phyloP scores from a whole-genome alignment of 2,888 invertebrate genomes.

The Drosophila gaucha region DNA sequence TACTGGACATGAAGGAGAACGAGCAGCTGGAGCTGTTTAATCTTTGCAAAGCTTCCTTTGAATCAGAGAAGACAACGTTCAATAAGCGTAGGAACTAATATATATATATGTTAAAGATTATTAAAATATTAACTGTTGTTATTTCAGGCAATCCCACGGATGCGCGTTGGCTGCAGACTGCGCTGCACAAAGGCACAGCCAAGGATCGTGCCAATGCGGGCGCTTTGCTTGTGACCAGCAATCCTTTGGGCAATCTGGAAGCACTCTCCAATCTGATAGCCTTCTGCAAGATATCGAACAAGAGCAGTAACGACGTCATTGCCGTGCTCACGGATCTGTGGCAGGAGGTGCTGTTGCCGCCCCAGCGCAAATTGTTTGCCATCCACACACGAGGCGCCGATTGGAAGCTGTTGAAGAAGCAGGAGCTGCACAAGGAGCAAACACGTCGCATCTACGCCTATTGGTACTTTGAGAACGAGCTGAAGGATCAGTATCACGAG shows the following conservation, averaged over 20 bases:
- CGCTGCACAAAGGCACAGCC: conserved; percentile 84
- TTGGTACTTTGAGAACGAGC: conserved; percentile 96
- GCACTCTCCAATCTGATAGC: conserved; percentile 82
- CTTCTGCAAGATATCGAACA: conserved; percentile 83
- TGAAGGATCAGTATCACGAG: conserved; percentile 90
- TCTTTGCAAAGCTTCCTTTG: conserved; percentile 81
- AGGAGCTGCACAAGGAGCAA: conserved; percentile 86
- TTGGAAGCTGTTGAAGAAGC: conserved; percentile 82
- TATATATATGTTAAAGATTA: neutral
- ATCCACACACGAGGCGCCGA: conserved; percentile 82
- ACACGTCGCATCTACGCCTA: conserved; percentile 88
- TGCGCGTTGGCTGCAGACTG: conserved; percentile 84
- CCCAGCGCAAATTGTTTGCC: conserved; percentile 82
- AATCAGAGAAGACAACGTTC: conserved; percentile 73
- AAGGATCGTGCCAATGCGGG: conserved; percentile 85
- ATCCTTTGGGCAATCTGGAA: conserved; percentile 83
- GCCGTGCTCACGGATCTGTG: conserved; percentile 82
- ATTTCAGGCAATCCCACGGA: conserved; percentile 82
- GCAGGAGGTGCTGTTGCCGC: conserved; percentile 83
- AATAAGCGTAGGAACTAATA: conserved; percentile 74
- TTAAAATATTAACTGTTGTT: neutral
- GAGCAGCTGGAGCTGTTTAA: conserved; percentile 82
- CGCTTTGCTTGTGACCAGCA: conserved; percentile 83
- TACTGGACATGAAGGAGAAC: conserved; percentile 83
- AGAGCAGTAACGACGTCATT: conserved; percentile 82